phyloP scores from a whole-genome alignment of 2,797 vertebrate species.

The Enteromius argenteus region DNA sequence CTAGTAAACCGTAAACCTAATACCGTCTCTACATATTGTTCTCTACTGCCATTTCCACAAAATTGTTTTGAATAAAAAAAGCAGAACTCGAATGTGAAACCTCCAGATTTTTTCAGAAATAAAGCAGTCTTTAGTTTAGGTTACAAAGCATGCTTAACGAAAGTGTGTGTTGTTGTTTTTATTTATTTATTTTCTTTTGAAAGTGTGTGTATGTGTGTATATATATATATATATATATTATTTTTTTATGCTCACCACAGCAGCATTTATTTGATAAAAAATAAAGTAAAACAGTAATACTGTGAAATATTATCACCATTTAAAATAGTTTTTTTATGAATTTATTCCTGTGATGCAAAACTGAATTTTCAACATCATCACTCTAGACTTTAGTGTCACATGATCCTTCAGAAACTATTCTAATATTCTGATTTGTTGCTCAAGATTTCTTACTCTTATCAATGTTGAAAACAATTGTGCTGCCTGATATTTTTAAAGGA shows the following conservation, averaged over 20 bases:
- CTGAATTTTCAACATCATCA: neutral
- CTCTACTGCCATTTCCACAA: neutral
- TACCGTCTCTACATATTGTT: neutral
- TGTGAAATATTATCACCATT: neutral
- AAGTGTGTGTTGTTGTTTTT: neutral
- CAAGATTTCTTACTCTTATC: neutral
- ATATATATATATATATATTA: too few species aligned
- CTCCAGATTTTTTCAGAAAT: neutral
- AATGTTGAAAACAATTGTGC: neutral
- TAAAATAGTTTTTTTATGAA: neutral
- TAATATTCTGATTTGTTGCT: neutral
- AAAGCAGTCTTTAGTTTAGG: neutral
- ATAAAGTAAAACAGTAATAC: neutral
- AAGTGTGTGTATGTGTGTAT: neutral
- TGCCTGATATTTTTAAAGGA: too few species aligned
- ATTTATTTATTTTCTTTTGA: neutral
- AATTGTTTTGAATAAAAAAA: conserved; percentile 32
- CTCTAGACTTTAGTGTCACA: neutral
- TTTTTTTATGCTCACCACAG: neutral
- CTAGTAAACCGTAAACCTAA: neutral
- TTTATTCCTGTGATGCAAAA: neutral
- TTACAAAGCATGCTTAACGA: neutral
- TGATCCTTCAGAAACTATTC: neutral
- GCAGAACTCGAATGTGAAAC: conserved; percentile 28
- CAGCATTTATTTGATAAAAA: neutral